These are phyloP conservation scores for Xanthorhoe spadicearia DNA, from an alignment of 2,888 invertebrate genomes.

Conservation along the genomic window DNA sequence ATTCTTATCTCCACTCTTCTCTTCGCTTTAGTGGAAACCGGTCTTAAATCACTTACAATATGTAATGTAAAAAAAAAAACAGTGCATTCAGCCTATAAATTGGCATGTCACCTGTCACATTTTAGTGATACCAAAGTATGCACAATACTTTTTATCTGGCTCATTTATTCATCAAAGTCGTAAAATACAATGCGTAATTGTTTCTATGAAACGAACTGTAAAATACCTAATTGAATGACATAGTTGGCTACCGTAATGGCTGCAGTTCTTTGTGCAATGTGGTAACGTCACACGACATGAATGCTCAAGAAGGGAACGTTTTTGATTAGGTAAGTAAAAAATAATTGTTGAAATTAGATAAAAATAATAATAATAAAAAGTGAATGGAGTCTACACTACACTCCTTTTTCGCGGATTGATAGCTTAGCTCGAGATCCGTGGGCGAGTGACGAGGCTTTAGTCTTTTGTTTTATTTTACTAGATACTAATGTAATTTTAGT, in stretches of 20 bases:
- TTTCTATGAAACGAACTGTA: conserved; percentile 62
- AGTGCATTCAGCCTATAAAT: neutral
- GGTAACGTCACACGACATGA: neutral
- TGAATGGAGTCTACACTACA: too few species aligned
- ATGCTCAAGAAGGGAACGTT: neutral
- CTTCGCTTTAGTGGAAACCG: too few species aligned
- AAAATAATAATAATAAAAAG: too few species aligned
- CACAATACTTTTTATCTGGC: conserved; percentile 21
- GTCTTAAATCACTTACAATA: neutral
- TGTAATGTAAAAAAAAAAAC: neutral
- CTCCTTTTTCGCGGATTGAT: too few species aligned
- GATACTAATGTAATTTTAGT: too few species aligned
- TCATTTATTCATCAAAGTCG: conserved; percentile 48
- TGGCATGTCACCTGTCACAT: conserved; percentile 28
- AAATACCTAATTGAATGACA: conserved; percentile 44
- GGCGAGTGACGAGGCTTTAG: too few species aligned
- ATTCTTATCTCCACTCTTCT: too few species aligned
- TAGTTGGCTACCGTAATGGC: conserved; percentile 48
- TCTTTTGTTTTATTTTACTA: too few species aligned
- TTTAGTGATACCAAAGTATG: conserved; percentile 35
- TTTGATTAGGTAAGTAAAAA: too few species aligned
- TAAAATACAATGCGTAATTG: conserved; percentile 46
- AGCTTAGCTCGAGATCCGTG: too few species aligned
- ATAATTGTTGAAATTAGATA: too few species aligned
- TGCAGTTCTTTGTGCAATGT: neutral